Base-by-base conservation (phyloP, 2,797 vertebrate genomes). In the Bucorvus abyssinicus region DNA sequence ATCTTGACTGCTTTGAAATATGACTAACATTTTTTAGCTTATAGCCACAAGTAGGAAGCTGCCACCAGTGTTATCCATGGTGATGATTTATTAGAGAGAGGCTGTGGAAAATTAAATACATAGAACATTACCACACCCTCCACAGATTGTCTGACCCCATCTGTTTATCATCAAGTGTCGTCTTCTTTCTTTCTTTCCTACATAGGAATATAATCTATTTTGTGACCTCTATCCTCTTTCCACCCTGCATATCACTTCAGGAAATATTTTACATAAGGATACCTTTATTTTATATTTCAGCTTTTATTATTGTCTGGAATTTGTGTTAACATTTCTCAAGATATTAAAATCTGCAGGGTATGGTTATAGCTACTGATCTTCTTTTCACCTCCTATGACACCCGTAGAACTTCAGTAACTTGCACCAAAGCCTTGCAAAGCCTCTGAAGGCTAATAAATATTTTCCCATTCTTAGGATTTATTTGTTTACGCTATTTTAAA, bases 401-500 rank as follows among this genome's bases (percentile, higher is more conserved):
- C 17, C 23, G 42, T 4, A 77, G 52, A 52, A 52, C 61, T 86
- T 88, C 84, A 71, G 22, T 76, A 81, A 82, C 85, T 95, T 96
- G 12, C 93, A 94, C 63, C 85, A 71, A 96, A 95, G 18, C 77
- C 75, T 93, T 90, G 14, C 42, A 84, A 94, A 93, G 57, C 83
- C 90, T 93, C 94, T 71, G 47, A 97, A 95, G 89, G 65, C 85
- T 94, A 96, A 96, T 95, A 97, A 98, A 97, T 86, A 94, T 95
- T 94, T 97, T 94, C 47, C 79, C 80, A 85, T 63, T 78, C 68
- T 52, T 53, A 63, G n/a, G 80, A 97, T 97, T 97, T 97, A 97
- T 97, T 96, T 98, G 96, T 97, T 98, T 97, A 95, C 77, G 93
- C 52, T 95, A 64, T 93, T 97, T 97, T 92, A 96, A 97, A 97